Base-by-base conservation (phyloP, 2,888 invertebrate species). In the Pogonocherus hispidulus region DNA sequence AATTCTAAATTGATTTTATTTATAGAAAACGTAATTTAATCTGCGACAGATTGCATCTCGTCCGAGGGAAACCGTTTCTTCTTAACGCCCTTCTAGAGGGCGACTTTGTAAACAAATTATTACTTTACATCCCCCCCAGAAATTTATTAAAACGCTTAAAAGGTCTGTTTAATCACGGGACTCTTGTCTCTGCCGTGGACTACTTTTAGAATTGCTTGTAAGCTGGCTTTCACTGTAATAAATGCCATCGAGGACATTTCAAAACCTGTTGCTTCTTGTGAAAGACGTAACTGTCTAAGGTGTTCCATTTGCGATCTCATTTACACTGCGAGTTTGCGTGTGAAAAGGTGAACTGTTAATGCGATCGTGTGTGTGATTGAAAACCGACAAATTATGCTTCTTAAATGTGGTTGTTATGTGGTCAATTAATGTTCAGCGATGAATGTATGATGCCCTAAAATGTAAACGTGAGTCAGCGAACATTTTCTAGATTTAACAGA, bases 121-220 rank as follows among this genome's bases (percentile, higher is more conserved):
- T 52, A 32, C 32, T 18, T 14, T 32, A 32, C 32, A 35, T 35
- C 32, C 52, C 4, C 32, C 16, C 32, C 16, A n/a, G 52, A 32
- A 52, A 52, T 52, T 52, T 52, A 52, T 52, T 52, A 52, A 52
- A 52, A 52, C 52, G 18, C 32, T 52, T 32, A 52, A 52, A 52
- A 52, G 52, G 32, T 16, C 18, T 18, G 52, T 32, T 52, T 52
- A 52, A 52, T 52, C 52, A 52, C 32, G 52, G 32, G 16, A 3
- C 16, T 52, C n/a, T 8, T 52, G 52, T 52, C 16, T 9, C 32
- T 27, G 16, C 27, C 52, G 11, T n/a, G 19, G 32, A 52, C 52
- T 52, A 52, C 52, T 52, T 27, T 52, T 52, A 11, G 27, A 52
- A 52, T 52, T 52, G 32, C 11, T 52, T 6, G 19, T 52, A 52